Base-by-base conservation (phyloP, 2,113 vertebrate species). In the Passerina amoena region DNA sequence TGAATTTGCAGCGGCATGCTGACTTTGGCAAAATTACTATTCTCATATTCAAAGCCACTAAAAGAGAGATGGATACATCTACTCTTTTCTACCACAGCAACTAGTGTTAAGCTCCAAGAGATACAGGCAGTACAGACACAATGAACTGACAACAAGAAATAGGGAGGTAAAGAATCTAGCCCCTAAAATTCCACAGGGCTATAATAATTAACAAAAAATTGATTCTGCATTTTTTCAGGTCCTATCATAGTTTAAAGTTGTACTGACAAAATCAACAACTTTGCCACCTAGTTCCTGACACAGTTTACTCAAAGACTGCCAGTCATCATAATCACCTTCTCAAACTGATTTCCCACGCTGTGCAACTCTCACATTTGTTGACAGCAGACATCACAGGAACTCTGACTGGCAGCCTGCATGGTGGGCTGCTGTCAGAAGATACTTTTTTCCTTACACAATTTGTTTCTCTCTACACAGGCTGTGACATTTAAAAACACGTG, bases 371-470 rank as follows among this genome's bases (percentile, higher is more conserved):
- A 30, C 5, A 20, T 28, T 69, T 60, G 71, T 6, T 57, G 40
- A 76, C 3, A 33, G 57, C 61, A 88, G 51, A 59, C 6, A 33
- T 50, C 72, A 69, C 59, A 65, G 14, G 13, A 87, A 79, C 38
- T 80, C 48, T 6, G 21, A 64, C 37, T 25, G 70, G 56, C 69
- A 86, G 40, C 30, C 68, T 78, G 44, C 23, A 63, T 20, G 57
- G 45, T 0, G 0, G 9, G 73, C 21, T 15, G 5, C 35, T 38
- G 27, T 42, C 61, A 87, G 28, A 70, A 78, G 66, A 42, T 1
- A 60, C 25, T 3, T 27, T 30, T 51, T 78, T 63, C 12, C 35
- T 71, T 68, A 35, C 71, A 78, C 40, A 48, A 47, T 21, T 61
- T 54, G 15, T 27, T 61, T 84, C 51, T 78, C 65, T 80, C 79